Base-by-base conservation (phyloP, 2,797 vertebrate species). In the Cichlasoma orientale region DNA sequence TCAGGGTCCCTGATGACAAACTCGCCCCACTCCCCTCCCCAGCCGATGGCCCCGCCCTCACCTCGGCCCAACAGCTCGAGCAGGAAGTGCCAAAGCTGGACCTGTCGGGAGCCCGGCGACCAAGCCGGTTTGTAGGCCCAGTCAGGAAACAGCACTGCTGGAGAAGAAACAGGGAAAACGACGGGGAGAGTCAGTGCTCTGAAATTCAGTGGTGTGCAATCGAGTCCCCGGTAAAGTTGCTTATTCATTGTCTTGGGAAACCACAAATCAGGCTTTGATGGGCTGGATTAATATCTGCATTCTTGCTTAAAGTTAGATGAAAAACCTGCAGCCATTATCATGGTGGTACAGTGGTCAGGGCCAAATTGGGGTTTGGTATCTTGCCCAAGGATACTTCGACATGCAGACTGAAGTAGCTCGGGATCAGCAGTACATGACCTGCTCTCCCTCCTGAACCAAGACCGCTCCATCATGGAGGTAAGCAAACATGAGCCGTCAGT, bases 91-190 rank as follows among this genome's bases (percentile, higher is more conserved):
- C 94, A 95, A 56, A 95, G 90, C 90, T 95, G 95, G 3, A 95
- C 93, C 90, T 96, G 96, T 3, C 95, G 78, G 78, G 95, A 96
- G 10, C 96, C 95, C 0, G 95, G 94, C 3, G 94, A 94, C 94
- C 95, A 96, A 44, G 94, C 92, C 0, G 96, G 95, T 77, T 93
- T 96, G 90, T 95, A 96, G 44, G 95, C 96, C 96, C 96, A 96
- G 56, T 96, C 95, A 2, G 96, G 95, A 72, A 95, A 95, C 82
- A 95, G 73, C 81, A 95, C 90, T 52, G 94, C 95, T 95, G 88
- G 19, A 33, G 84, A 54, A 29, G 33, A 31, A 53, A 44, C 27
- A 7, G 5, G n/a, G 11, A 33, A 57, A 29, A 72, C 23, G n/a
- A 47, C 27, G 27, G 4, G 5, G 12, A 56, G 55, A 16, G 12